Percentiles rank a stretch among this genome's conserved stretches.
These are phyloP conservation scores for Parazoanthus atlanticus DNA, from an alignment of 92 coral and sea anemone species.

Conservation along the genomic window DNA sequence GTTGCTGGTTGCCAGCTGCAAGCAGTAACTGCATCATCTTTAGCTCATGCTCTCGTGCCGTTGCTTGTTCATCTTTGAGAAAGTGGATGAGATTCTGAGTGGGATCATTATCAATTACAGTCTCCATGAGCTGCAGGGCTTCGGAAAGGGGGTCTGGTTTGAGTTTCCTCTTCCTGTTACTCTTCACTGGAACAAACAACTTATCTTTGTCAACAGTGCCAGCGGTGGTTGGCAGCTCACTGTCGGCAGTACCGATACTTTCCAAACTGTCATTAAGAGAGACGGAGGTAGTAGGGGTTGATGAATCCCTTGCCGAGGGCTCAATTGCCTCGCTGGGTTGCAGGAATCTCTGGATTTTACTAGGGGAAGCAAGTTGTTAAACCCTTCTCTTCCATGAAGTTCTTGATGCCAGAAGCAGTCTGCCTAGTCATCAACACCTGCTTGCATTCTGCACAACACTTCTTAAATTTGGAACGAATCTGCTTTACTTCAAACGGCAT, in stretches of 20 bases:
- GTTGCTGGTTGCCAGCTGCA: conserved; percentile 9
- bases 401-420: conserved; percentile 49
- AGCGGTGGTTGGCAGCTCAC: conserved; percentile 24
- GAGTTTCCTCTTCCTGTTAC: background rate
- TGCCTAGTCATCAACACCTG: conserved; percentile 40
- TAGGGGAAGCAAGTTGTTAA: conserved; percentile 10
- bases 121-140: conserved; percentile 37
- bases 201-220: conserved; percentile 7
- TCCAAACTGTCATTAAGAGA: conserved; percentile 3
- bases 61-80: conserved; percentile 29
- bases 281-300: background rate
- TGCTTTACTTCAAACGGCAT: conserved; percentile 37
- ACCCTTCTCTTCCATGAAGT: conserved; percentile 46
- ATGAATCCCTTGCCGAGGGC: conserved; percentile 36
- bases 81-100: conserved; percentile 25
- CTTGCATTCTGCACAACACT: conserved; percentile 34
- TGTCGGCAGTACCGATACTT: conserved; percentile 4
- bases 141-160: conserved; percentile 21
- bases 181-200: conserved; percentile 23
- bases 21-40: conserved; percentile 33
- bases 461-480: conserved; percentile 48
- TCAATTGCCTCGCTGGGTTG: conserved; percentile 37
- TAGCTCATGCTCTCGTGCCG: conserved; percentile 43
- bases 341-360: conserved; percentile 39
- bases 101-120: conserved; percentile 36